Conservation (phyloP, 2,888 invertebrate species). For the Charanyca ferruginea region DNA sequence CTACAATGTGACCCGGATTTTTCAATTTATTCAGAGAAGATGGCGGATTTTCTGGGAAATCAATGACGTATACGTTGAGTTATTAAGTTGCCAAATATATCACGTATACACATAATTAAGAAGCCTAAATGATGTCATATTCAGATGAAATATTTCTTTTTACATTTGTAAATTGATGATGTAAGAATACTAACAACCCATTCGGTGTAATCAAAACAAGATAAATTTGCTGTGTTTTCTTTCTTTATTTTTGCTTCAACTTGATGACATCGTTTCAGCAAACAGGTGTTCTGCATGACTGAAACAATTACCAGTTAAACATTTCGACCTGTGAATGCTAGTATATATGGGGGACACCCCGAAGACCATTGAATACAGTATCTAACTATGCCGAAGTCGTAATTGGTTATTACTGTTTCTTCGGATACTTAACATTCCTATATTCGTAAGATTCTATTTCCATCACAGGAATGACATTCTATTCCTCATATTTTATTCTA, state of each 20-base stretch:
- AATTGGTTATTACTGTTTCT: too few relatives aligned
- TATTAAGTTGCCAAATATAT: slow-evolving; percentile 63
- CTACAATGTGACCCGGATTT: slow-evolving; percentile 69
- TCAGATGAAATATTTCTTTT: slow-evolving; percentile 51
- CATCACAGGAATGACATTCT: slow-evolving; percentile 8
- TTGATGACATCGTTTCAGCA: slow-evolving; percentile 20
- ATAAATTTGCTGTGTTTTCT: slow-evolving; percentile 37
- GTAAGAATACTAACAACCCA: slow-evolving; percentile 49
- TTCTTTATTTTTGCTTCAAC: slow-evolving; percentile 39
- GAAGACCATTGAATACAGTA: background rate
- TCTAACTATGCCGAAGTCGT: too few relatives aligned
- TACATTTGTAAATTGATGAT: slow-evolving; percentile 44
- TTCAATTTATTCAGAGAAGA: slow-evolving; percentile 60
- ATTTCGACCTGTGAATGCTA: slow-evolving; percentile 3
- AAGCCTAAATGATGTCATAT: slow-evolving; percentile 59
- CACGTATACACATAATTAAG: slow-evolving; percentile 57
- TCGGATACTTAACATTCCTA: background rate
- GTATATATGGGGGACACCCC: background rate
- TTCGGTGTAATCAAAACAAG: slow-evolving; percentile 27
- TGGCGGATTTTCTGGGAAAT: slow-evolving; percentile 64
- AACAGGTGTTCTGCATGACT: slow-evolving; percentile 20
- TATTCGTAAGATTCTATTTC: slow-evolving; percentile 8
- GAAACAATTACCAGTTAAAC: background rate
- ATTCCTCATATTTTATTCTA: slow-evolving; percentile 9
- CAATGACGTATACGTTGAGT: slow-evolving; percentile 64